Base-by-base conservation (phyloP, 1,140 invertebrate species). In the Tetranychus urticae region DNA sequence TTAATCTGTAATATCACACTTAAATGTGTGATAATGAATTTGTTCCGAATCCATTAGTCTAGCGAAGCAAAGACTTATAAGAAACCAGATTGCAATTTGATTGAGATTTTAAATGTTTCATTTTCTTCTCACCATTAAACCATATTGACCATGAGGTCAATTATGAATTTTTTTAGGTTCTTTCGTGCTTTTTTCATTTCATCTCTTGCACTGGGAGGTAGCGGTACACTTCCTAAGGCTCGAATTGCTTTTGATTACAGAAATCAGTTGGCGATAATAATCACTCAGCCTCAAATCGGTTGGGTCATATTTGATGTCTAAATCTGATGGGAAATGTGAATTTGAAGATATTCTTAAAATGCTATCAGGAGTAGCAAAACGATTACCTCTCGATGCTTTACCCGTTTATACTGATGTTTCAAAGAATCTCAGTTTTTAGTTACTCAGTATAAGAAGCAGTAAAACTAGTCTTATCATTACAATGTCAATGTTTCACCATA, bases 401-500 rank as follows among this genome's bases (percentile, higher is more conserved):
- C 81, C 83, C n/a, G 79, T 94, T 1, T 88, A 80, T 59, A 79
- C 91, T 66, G 75, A 88, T 79, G 82, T 34, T 68, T 99, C 62
- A 76, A 84, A 56, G 68, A 80, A 65, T 76, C 78, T 64, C 74
- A 72, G 66, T 70, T n/a, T n/a, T n/a, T n/a, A n/a, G n/a, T n/a
- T n/a, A n/a, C n/a, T n/a, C 70, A 37, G 66, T 79, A 34, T 81
- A 88, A 71, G 75, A 82, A 68, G 75, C 74, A 68, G 56, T 76
- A 14, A 78, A 83, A 67, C 72, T n/a, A n/a, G n/a, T n/a, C n/a
- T n/a, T n/a, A n/a, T n/a, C n/a, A 80, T 64, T 78, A 80, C 50
- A 97, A 97, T 71, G 66, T 80, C 36, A 97, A 98, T 75, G 80
- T 78, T 94, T 84, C 69, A 86, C 83, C 7, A 83, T 90, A 75